Percentiles rank a stretch among this genome's conserved stretches.
Evolutionary conservation across 2,113 vertebrate genomes (phyloP).

Genomic region (Cryptomyrus ogoouensis): DNA sequence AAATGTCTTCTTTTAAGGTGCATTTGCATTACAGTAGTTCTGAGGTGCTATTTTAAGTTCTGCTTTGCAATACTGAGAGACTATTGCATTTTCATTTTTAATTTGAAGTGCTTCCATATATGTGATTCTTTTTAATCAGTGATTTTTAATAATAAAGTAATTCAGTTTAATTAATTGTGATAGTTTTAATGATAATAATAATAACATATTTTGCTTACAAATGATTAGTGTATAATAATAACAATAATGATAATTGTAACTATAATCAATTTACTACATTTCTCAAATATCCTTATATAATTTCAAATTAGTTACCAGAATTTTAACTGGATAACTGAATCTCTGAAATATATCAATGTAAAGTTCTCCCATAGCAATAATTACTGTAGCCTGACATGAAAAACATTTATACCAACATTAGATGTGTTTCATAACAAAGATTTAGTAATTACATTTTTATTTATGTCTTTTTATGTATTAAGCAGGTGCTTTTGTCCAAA

Average conservation of each 20-base stretch:
- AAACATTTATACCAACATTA: not conserved
- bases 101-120: not conserved
- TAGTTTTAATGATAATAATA: no score
- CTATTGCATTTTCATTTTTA: not conserved
- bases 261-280: no score
- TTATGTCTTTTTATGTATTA: not conserved
- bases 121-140: not conserved
- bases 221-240: no score
- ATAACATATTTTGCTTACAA: no score
- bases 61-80: not conserved
- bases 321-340: not conserved
- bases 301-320: not conserved
- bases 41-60: no score
- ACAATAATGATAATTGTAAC: no score
- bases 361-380: not conserved
- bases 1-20: not conserved
- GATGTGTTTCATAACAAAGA: no score
- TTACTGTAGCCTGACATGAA: not conserved
- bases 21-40: not conserved
- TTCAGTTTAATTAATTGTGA: not conserved
- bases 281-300: not conserved
- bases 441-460: not conserved
- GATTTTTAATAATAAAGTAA: not conserved
- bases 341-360: not conserved
- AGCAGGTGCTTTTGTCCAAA: not conserved